Base-by-base conservation (phyloP, 2,888 invertebrate genomes). In the Scelioninae gen. 2 region DNA sequence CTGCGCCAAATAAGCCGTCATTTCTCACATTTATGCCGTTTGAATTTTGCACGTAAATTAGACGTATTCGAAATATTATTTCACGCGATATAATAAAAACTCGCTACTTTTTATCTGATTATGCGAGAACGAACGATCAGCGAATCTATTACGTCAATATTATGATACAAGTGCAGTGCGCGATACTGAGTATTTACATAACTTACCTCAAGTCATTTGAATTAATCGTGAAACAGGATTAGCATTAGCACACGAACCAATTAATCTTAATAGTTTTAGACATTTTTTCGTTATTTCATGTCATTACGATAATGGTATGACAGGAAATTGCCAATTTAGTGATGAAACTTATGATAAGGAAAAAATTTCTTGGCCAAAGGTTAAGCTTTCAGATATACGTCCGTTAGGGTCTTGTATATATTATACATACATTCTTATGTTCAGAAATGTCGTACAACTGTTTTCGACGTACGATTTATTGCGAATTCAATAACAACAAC, bases 111-210 rank as follows among this genome's bases (percentile, higher is more conserved):
- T 68, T 68, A 68, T 68, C 60, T 60, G 68, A 60, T 68, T 60
- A 53, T 61, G 46, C 53, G 46, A 35, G 33, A 39, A 45, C 60
- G 68, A 57, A 41, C 25, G 52, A 63, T 70, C 57, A 64, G 52
- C 63, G 37, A 50, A 50, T 57, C 52, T 43, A 58, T 64, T 70
- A 64, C 57, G 50, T 52, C 57, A 50, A 63, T 64, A 55, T 63
- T 61, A 63, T 55, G 61, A 35, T 69, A 55, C 48, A 63, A 63
- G 46, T 37, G 52, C 35, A 16, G 37, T 28, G 18, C 43, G 15
- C 39, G 45, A 46, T 60, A 53, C 53, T 39, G 15, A 53, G 33
- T 35, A 58, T 58, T 58, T 58, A 52, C 52, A 58, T 68, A 68
- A 68, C 52, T 52, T 67, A 57, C 15, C 35, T 48, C 57, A 43